Evolutionary conservation across 2,888 invertebrate species (phyloP).

Genomic region (Apamea epomidion): DNA sequence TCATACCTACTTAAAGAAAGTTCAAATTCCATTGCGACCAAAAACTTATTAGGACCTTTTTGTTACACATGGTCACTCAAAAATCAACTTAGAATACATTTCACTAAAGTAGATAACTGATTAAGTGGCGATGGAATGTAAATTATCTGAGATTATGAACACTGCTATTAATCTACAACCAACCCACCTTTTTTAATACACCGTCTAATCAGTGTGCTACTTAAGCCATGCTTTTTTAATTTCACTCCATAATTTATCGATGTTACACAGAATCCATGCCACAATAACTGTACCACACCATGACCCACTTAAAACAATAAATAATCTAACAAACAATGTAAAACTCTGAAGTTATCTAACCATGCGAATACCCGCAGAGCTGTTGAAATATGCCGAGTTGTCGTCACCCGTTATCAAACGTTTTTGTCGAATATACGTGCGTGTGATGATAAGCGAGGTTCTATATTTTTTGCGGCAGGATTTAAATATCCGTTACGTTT

Average conservation of each 20-base stretch:
- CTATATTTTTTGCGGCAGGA: conserved; percentile 40
- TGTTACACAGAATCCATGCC: conserved; percentile 9
- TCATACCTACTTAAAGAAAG: background rate
- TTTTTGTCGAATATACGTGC: conserved; percentile 33
- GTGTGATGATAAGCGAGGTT: conserved; percentile 27
- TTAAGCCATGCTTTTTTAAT: conserved; percentile 9
- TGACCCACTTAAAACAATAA: conserved; percentile 42
- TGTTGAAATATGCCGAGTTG: conserved; percentile 15
- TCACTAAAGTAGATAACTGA: background rate
- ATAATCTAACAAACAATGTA: conserved; percentile 7
- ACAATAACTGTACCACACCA: conserved; percentile 12
- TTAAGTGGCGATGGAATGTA: background rate
- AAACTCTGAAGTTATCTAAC: conserved; percentile 33
- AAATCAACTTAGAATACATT: background rate
- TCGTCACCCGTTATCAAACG: conserved; percentile 44
- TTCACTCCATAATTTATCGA: background rate
- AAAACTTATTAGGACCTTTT: background rate
- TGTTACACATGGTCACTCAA: background rate
- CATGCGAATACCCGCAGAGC: conserved; percentile 28
- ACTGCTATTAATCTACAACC: background rate
- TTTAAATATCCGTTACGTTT: conserved; percentile 49
- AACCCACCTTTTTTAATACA: background rate
- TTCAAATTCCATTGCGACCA: background rate
- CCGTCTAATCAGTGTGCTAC: background rate
- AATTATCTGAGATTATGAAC: background rate